Evolutionary conservation across 23 tunicate genomes (phyloP), one percentile per base, ranked within the genome.

Genomic region (Botrylloides violaceus): DNA sequence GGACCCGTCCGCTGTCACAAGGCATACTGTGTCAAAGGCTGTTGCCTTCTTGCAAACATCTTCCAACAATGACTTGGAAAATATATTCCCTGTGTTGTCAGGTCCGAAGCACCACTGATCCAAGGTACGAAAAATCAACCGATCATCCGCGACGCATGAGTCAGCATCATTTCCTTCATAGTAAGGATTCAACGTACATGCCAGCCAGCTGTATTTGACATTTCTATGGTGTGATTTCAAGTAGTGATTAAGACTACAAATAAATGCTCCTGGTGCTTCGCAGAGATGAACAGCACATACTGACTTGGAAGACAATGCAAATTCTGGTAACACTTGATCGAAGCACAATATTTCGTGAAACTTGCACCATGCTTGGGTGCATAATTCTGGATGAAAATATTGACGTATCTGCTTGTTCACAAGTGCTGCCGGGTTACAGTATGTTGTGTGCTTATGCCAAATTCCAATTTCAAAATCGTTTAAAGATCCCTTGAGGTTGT

Each of bases 241-340:
- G 61, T 37, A 79, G 59, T 95, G 99, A 65, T 87, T 79, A 36
- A 95, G 49, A 58, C 85, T 75, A 37, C 81, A 82, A 26, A 95
- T 87, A 38, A 95, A 95, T 1, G 90, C 96, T 32, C 99, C 99
- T 2, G 99, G 99, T 6, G 96, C 99, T 65, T 95, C 99, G 62
- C 99, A 95, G 33, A 95, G 58, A 71, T 95, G 99, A 2, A 95
- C 75, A 5, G 87, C 82, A 70, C 64, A 39, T 3, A 95, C 4
- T 23, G 66, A 24, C 9, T 28, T 19, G 37, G 49, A 35, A 3
- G 61, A 9, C 15, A 38, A 30, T 5, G 62, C 76, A 29, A 25
- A 6, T 19, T 70, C 76, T 31, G 98, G 87, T 43, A 92, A 15
- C 9, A 95, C 71, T 28, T 88, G 58, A 24, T 64, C 72, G 70